A percentile compares a stretch with the other conserved stretches of the same genome.
Conservation (phyloP, 2,888 invertebrate genomes). For the Platypus cylindrus region DNA sequence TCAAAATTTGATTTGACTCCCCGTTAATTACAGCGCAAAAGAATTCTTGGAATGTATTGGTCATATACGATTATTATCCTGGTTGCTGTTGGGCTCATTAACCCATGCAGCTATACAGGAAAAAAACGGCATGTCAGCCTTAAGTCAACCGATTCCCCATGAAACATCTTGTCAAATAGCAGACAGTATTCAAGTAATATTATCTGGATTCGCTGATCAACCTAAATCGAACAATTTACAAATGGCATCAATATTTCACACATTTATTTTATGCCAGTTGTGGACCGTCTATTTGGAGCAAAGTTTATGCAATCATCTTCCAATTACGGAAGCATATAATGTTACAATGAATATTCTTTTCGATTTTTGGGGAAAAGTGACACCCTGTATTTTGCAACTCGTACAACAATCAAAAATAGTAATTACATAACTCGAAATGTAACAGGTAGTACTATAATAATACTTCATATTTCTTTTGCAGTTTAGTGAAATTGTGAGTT, state of each 20-base stretch:
- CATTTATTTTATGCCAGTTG: conserved; percentile 93
- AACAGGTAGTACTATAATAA: too few relatives aligned
- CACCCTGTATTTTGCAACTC: conserved; percentile 87
- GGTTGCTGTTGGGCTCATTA: conserved; percentile 92
- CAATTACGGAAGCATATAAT: conserved; percentile 58
- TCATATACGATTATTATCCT: conserved; percentile 87
- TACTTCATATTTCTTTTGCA: conserved; percentile 32
- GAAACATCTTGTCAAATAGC: conserved; percentile 94
- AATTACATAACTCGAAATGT: conserved; percentile 24
- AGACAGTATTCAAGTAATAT: conserved; percentile 92
- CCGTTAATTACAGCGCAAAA: conserved; percentile 56
- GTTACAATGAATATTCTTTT: conserved; percentile 71
- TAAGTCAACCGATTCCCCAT: conserved; percentile 79
- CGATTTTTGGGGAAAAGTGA: conserved; percentile 98
- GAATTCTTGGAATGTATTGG: conserved; percentile 93
- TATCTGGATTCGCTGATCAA: conserved; percentile 94
- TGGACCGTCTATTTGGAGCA: conserved; percentile 98
- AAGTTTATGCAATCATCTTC: conserved; percentile 52
- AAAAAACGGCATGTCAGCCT: conserved; percentile 33
- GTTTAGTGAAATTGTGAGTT: conserved; percentile 95
- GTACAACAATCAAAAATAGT: conserved; percentile 86
- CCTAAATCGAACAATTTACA: conserved; percentile 83
- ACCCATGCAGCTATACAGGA: conserved; percentile 67
- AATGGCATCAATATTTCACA: conserved; percentile 93
- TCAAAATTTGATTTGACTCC: conserved; percentile 3